Base-by-base conservation (phyloP, 2,888 invertebrate species). In the Trichogramma evanescens region DNA sequence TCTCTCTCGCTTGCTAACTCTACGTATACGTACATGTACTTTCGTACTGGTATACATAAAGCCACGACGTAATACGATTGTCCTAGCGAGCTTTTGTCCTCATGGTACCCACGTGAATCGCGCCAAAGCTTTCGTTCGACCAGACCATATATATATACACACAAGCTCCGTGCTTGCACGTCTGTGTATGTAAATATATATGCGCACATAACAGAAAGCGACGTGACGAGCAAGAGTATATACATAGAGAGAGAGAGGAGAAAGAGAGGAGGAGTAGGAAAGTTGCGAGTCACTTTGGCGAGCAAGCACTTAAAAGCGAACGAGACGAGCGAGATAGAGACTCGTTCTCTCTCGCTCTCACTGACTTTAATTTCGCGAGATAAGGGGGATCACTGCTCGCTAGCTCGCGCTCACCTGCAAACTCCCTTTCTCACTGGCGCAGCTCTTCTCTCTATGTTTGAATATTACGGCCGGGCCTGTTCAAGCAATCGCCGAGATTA, bases 41-140 rank as follows among this genome's bases (percentile, higher is more conserved):
- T 26, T 26, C 26, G 26, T 26, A 26, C 26, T 26, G 26, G 26
- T 26, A 26, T 26, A 51, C n/a, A 46, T 48, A 61, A 61, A 54
- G 60, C 60, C 46, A 40, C 69, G 26, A 26, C 69, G 73, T 72
- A 71, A 71, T 72, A 71, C 72, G 72, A 72, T 75, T 74, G 70
- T 72, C 70, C 69, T 71, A 70, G 26, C 26, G 26, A 69, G 69
- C 69, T 69, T 68, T 66, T 66, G 66, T 63, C 58, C 66, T 61
- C 60, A 58, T 64, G 59, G 63, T 64, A 66, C 68, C 66, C 61
- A 26, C 64, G 67, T 59, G 68, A 65, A 67, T 67, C 68, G 62
- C 66, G 60, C 65, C 50, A 58, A 57, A 61, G n/a, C 50, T 48
- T 26, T 26, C 26, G 26, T 26, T 26, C 26, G 26, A 26, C 26